Base-by-base conservation (phyloP, 1,140 invertebrate genomes). In the Neomicropteryx cornuta region DNA sequence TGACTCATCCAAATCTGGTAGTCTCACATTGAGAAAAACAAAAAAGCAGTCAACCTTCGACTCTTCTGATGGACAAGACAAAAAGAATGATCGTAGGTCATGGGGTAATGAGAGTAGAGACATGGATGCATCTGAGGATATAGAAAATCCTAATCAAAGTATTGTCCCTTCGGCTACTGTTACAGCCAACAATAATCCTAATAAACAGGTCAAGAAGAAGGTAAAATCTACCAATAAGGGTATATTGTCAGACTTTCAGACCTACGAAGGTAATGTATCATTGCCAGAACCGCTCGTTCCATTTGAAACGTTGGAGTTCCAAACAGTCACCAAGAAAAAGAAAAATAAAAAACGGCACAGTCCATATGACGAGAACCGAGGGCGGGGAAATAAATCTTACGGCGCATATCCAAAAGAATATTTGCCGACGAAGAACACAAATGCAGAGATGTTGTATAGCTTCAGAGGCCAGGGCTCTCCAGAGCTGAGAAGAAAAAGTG, bases 281-380 rank as follows among this genome's bases (percentile, higher is more conserved):
- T n/a, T n/a, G n/a, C n/a, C n/a, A n/a, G n/a, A n/a, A n/a, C n/a
- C n/a, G n/a, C n/a, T n/a, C 19, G 52, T 58, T 20, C 50, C 53
- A 38, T 34, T 57, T 22, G 70, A 72, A 52, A 63, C 60, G 13
- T 58, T 67, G 2, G 80, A 83, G 36, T 83, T 82, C 56, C 70
- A 77, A 47, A 75, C 80, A 17, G 80, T 83, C 28, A 81, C 77
- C 6, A 83, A 81, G 46, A 79, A 79, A 47, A 80, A 79, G 47
- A 76, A 76, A 42, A 74, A 72, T 45, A 78, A 81, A 50, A 78
- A 80, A 44, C 72, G 71, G 13, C 60, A 68, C 8, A 65, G 56
- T 51, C 31, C 53, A 30, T 59, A 56, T 42, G 66, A 59, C 21
- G 42, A 43, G 27, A 48, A 43, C 33, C 55, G 39, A 48, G 56